Conservation (phyloP, 2,888 invertebrate genomes). For the Molanna angustata region DNA sequence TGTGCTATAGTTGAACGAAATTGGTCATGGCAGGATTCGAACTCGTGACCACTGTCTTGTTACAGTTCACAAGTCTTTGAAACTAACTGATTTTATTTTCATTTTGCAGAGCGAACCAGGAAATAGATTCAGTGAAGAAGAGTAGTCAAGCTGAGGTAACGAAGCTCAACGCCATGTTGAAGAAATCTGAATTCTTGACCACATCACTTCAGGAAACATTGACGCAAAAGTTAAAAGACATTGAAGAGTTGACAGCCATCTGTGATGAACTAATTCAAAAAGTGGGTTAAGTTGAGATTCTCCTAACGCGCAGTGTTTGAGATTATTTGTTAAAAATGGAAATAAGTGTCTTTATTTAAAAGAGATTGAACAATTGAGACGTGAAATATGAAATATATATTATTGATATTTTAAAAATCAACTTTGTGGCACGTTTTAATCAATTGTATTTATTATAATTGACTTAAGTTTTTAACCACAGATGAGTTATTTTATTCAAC, state of each 20-base stretch:
- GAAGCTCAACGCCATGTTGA: constrained; percentile 82
- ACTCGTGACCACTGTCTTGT: too few relatives aligned
- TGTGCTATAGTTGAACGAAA: too few relatives aligned
- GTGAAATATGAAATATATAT: background rate
- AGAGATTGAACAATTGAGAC: background rate
- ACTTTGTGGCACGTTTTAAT: too few relatives aligned
- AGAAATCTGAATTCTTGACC: constrained; percentile 84
- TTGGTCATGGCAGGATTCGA: too few relatives aligned
- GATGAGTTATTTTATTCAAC: too few relatives aligned
- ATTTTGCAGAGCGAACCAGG: constrained; percentile 72
- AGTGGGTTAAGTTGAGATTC: constrained; percentile 52
- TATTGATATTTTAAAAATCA: constrained; percentile 1
- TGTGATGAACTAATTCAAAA: constrained; percentile 88
- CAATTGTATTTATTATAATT: too few relatives aligned
- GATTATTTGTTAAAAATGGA: background rate
- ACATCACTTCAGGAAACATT: constrained; percentile 82
- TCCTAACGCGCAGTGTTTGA: background rate
- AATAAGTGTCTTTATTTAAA: too few relatives aligned
- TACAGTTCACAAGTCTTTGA: too few relatives aligned
- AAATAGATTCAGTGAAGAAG: constrained; percentile 73
- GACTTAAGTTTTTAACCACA: too few relatives aligned
- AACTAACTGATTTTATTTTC: too few relatives aligned
- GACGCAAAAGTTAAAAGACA: constrained; percentile 88
- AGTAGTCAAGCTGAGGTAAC: constrained; percentile 77
- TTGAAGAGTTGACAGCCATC: constrained; percentile 84